Conservation (phyloP, 2,113 vertebrate genomes). For the Casuarius casuarius region DNA sequence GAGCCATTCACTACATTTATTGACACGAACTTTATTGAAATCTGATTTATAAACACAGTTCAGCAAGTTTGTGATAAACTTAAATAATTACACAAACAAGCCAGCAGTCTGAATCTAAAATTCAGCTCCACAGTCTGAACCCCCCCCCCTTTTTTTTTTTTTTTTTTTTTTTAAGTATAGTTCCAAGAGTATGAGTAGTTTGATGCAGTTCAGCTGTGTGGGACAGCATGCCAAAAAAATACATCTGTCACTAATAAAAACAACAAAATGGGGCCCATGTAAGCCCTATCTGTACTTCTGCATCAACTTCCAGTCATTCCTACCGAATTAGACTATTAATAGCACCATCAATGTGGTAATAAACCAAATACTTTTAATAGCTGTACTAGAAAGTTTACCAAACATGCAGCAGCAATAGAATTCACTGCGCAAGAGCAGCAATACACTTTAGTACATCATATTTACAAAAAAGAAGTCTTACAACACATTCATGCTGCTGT, state of each 20-base stretch:
- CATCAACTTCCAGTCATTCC: conserved; percentile 40
- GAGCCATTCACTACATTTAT: not conserved
- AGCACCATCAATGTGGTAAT: not conserved
- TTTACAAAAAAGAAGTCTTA: not conserved
- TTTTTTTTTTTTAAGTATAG: not conserved
- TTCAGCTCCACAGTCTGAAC: not conserved
- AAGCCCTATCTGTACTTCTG: conserved; percentile 32
- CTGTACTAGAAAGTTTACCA: conserved; percentile 13
- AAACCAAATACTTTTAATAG: conserved; percentile 30
- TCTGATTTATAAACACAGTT: conserved; percentile 34
- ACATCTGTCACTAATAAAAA: conserved; percentile 61
- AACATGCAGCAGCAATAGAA: not conserved
- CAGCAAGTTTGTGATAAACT: not conserved
- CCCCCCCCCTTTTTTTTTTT: no score
- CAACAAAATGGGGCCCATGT: conserved; percentile 52
- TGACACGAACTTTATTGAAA: conserved; percentile 25
- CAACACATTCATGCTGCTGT: not conserved
- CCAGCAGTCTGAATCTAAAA: not conserved
- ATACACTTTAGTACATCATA: not conserved
- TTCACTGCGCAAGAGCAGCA: not conserved
- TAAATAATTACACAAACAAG: not conserved
- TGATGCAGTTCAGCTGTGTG: conserved; percentile 34
- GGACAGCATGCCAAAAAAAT: conserved; percentile 22
- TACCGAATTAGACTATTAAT: conserved; percentile 16
- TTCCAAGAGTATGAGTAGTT: conserved; percentile 17